phyloP scores from a whole-genome alignment of 2,113 vertebrate genomes.

The Phalacrocorax pelagicus region DNA sequence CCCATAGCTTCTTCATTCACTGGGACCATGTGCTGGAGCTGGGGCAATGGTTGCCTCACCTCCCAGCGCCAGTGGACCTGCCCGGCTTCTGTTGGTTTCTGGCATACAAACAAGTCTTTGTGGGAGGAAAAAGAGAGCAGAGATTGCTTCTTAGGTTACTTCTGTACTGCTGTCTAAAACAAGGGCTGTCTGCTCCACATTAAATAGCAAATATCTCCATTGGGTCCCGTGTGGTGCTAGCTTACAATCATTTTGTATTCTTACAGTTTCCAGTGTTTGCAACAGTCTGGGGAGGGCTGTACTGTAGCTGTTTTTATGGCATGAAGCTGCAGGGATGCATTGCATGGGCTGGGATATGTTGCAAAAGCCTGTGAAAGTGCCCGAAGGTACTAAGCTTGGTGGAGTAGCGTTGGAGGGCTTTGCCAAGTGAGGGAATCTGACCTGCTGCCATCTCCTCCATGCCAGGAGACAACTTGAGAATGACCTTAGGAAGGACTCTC shows the following conservation, averaged over 20 bases:
- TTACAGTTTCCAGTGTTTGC: background rate
- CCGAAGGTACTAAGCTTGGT: background rate
- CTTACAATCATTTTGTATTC: background rate
- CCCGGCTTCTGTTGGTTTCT: background rate
- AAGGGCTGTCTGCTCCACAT: background rate
- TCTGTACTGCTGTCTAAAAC: background rate
- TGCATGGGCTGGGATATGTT: background rate
- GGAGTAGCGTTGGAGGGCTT: background rate
- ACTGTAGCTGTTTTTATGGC: background rate
- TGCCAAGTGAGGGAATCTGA: background rate
- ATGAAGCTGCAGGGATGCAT: background rate
- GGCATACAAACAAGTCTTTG: background rate
- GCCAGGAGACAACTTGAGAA: background rate
- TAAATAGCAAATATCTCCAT: background rate
- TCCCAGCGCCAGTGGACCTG: background rate
- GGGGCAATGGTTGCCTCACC: background rate
- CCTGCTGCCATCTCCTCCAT: background rate
- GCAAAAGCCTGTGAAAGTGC: background rate
- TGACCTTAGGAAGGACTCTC: background rate
- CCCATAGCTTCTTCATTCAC: background rate
- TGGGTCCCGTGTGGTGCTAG: background rate
- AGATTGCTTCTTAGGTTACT: background rate
- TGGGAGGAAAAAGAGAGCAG: background rate
- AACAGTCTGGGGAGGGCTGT: background rate
- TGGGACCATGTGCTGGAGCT: background rate